These are phyloP conservation scores for Cremastobaeus sp. DNA, from an alignment of 2,888 invertebrate species.

Conservation along the genomic window DNA sequence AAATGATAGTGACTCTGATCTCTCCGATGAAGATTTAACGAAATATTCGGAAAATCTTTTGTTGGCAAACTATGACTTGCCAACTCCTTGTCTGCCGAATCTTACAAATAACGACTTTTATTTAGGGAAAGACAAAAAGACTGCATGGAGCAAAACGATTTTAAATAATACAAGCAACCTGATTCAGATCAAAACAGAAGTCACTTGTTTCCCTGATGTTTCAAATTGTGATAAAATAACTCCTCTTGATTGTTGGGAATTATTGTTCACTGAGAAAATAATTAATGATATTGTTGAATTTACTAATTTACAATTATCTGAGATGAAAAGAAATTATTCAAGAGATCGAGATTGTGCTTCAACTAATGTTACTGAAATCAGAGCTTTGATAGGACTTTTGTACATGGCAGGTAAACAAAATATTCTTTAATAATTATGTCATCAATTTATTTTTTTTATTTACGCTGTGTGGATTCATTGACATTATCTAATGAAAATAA, in stretches of 20 bases:
- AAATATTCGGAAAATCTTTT: constrained; percentile 14
- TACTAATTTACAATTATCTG: constrained; percentile 57
- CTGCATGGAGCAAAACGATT: no score
- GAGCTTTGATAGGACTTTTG: constrained; percentile 63
- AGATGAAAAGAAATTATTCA: constrained; percentile 59
- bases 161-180: no score
- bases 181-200: constrained; percentile 34
- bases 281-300: constrained; percentile 56
- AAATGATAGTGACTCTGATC: constrained; percentile 32
- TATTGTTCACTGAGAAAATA: constrained; percentile 64
- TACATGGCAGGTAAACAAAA: constrained; percentile 51
- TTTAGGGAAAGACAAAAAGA: constrained; percentile 40
- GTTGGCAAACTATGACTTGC: background rate
- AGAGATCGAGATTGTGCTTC: constrained; percentile 64
- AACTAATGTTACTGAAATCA: constrained; percentile 60
- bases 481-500: no score
- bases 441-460: no score
- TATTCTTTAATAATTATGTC: constrained; percentile 18
- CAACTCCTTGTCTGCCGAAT: background rate
- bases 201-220: constrained; percentile 30
- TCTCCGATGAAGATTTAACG: constrained; percentile 35
- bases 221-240: constrained; percentile 20
- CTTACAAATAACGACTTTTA: constrained; percentile 9
- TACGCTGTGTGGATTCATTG: no score
- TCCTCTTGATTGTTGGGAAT: constrained; percentile 60